Evolutionary conservation across 2,888 invertebrate genomes (phyloP).

Genomic region (Polyommatus iphigenia): DNA sequence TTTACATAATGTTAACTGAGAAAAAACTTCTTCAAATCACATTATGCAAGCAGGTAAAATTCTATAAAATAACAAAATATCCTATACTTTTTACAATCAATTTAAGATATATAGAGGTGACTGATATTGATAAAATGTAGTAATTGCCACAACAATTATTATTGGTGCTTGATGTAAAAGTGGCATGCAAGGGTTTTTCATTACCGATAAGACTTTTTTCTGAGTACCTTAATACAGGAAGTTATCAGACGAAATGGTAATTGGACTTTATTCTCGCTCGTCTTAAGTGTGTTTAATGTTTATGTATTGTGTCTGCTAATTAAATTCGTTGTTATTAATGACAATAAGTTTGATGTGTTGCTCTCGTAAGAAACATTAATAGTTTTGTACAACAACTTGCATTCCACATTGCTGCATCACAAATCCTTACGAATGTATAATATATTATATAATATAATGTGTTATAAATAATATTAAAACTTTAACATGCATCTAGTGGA

Average conservation of each 20-base stretch:
- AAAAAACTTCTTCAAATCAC: neutral
- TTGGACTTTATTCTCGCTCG: constrained; percentile 19
- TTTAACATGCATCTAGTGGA: constrained; percentile 19
- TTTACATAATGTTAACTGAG: neutral
- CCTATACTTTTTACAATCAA: neutral
- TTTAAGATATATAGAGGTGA: constrained; percentile 2
- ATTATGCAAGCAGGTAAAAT: neutral
- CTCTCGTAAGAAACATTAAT: neutral
- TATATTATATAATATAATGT: neutral
- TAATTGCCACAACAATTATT: constrained; percentile 8
- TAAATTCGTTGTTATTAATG: neutral
- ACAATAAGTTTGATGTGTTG: constrained; percentile 28
- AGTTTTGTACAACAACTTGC: constrained; percentile 10
- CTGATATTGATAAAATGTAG: neutral
- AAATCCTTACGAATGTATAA: neutral
- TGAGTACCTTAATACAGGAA: constrained; percentile 6
- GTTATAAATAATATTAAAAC: neutral
- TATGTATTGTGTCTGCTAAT: constrained; percentile 14
- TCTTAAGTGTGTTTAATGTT: neutral
- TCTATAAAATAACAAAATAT: neutral
- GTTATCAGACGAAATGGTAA: constrained; percentile 5
- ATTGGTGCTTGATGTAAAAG: constrained; percentile 26
- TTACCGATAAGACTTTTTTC: neutral
- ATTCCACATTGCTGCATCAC: constrained; percentile 22
- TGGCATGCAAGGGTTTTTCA: constrained; percentile 14